Conservation (phyloP, 1,140 invertebrate genomes). For the Nymphalis io region DNA sequence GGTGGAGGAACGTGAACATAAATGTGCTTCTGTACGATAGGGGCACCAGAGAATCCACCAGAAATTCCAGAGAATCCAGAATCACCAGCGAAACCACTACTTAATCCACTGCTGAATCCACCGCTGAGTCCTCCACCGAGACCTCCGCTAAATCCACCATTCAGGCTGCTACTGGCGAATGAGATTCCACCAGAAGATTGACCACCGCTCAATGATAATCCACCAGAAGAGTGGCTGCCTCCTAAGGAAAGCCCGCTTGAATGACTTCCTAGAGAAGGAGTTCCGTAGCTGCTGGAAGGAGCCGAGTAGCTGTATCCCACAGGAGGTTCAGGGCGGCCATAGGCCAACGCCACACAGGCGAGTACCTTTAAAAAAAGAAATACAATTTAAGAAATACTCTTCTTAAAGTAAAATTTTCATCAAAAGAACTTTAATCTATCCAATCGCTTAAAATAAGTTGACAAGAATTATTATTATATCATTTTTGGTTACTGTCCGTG, state of each 20-base stretch:
- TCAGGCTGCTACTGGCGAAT: conserved; percentile 41
- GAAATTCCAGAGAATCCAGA: conserved; percentile 62
- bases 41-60: conserved; percentile 69
- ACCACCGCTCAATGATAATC: conserved; percentile 49
- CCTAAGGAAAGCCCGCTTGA: conserved; percentile 57
- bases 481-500: too few species aligned
- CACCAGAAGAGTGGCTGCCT: conserved; percentile 54
- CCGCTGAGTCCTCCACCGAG: conserved; percentile 42
- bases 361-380: conserved; percentile 64
- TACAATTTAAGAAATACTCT: conserved; percentile 15
- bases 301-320: conserved; percentile 76
- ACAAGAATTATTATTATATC: too few species aligned
- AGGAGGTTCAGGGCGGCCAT: conserved; percentile 73
- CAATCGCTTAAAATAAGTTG: neutral
- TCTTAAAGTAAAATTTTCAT: too few species aligned
- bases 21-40: conserved; percentile 80
- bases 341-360: conserved; percentile 72
- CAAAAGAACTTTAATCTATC: too few species aligned
- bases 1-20: conserved; percentile 81
- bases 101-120: conserved; percentile 36
- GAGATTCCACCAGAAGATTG: conserved; percentile 53
- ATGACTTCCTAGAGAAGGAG: conserved; percentile 55
- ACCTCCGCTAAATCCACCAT: conserved; percentile 43
- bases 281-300: conserved; percentile 51
- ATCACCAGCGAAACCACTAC: conserved; percentile 52